phyloP scores from a whole-genome alignment of 2,113 vertebrate species.

The Nycticebus coucang region DNA sequence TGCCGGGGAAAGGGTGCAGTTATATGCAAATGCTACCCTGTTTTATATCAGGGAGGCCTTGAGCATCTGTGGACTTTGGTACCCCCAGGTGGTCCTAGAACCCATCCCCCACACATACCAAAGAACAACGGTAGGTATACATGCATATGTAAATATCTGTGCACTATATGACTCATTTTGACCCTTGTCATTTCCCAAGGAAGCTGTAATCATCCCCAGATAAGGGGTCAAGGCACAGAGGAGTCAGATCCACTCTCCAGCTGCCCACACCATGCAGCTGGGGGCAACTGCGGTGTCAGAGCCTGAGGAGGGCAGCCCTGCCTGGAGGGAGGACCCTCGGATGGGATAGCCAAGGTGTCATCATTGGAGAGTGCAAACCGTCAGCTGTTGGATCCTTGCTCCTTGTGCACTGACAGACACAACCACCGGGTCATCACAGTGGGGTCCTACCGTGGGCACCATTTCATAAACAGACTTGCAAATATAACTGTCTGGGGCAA shows the following conservation, averaged over 20 bases:
- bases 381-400: accelerated
- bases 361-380: accelerated
- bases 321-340: too few species aligned
- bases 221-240: too few species aligned
- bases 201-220: too few species aligned
- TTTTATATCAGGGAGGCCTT: not conserved
- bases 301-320: accelerated
- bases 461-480: not conserved
- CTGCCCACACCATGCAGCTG: too few species aligned
- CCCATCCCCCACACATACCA: not conserved
- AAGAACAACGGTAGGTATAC: not conserved
- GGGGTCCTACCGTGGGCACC: accelerated
- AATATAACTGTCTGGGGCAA: not conserved
- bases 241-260: too few species aligned
- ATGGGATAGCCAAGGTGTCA: accelerated
- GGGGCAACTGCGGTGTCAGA: too few species aligned
- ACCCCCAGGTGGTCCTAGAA: too few species aligned
- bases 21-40: not conserved
- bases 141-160: not conserved
- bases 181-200: too few species aligned
- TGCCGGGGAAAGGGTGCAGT: not conserved
- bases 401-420: too few species aligned
- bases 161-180: too few species aligned
- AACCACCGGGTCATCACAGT: too few species aligned
- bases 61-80: not conserved